Conservation (phyloP, 2,888 invertebrate species). For the Schizaphis graminum region DNA sequence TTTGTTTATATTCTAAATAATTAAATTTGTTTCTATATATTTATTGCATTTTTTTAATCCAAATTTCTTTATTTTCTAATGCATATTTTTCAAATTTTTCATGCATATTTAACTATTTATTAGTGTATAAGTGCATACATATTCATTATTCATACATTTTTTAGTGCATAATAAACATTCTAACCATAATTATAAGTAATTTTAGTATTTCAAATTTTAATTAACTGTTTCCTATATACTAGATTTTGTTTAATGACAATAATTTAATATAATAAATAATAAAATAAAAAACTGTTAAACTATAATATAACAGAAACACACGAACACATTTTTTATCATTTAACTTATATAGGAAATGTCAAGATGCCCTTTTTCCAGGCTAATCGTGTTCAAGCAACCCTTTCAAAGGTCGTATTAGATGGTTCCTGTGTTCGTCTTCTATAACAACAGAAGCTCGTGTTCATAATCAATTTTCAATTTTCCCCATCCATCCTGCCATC, state of each 20-base stretch:
- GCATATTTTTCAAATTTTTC: too few species aligned
- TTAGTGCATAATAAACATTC: too few species aligned
- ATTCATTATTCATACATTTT: too few species aligned
- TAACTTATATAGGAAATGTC: slow-evolving; percentile 51
- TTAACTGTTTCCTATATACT: background rate
- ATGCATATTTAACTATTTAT: too few species aligned
- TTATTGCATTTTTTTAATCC: too few species aligned
- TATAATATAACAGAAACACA: background rate
- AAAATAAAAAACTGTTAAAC: background rate
- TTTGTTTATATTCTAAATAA: too few species aligned
- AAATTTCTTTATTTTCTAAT: too few species aligned
- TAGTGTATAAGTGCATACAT: too few species aligned
- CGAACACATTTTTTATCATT: background rate
- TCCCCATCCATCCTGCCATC: slow-evolving; percentile 9
- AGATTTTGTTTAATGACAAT: background rate
- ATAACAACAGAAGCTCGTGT: slow-evolving; percentile 39
- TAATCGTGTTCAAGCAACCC: slow-evolving; percentile 52
- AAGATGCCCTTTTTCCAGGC: slow-evolving; percentile 44
- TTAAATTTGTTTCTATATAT: too few species aligned
- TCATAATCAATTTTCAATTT: slow-evolving; percentile 66
- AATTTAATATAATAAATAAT: background rate
- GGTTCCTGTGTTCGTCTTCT: background rate
- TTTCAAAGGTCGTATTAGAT: slow-evolving; percentile 48
- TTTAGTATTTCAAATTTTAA: background rate
- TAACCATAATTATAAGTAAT: background rate